Evolutionary conservation across 2,113 vertebrate species (phyloP), one percentile per base, ranked within the genome.

Genomic region (Atractosteus spatula): DNA sequence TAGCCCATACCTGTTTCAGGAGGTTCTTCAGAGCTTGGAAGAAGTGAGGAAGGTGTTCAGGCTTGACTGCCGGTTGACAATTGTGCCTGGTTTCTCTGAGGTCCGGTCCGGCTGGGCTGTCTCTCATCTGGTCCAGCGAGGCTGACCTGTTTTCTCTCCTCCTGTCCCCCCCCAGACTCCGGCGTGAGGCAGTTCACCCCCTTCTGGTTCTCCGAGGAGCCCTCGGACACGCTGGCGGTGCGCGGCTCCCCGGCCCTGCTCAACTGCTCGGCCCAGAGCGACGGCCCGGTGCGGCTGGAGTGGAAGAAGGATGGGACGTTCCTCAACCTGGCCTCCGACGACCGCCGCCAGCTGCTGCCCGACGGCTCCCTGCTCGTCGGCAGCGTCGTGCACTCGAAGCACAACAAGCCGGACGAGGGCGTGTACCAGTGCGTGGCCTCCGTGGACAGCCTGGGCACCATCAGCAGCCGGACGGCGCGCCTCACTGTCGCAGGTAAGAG

Each of bases 261-360:
- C 79, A 99, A 99, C 90, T 99, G 97, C 81, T 97, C 97, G 0
- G 93, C 91, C 1, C 87, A 91, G 67, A 93, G 93, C 55, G 93
- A 96, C 13, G 79, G 82, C 3, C 71, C 92, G 1, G 92, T 91
- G 1, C 91, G 90, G 55, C 90, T 98, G 3, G 94, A 97, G 76
- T 99, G 97, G 97, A 98, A 92, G 66, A 99, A 99, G 74, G 97
- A 99, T 0, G 97, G 97, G 71, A 93, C 96, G 64, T 92, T 96
- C 78, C 88, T 99, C 47, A 97, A 93, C 80, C 81, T 97, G 83
- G 91, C 86, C 16, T 93, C 94, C 0, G 97, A 99, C 47, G 96
- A 98, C 74, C 90, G 96, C 2, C 91, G 97, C 2, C 91, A 91
- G 77, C 85, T 99, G 67, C 91, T 98, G 3, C 86, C 94, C 0